Evolutionary conservation across 2,888 invertebrate species (phyloP), one percentile per base, ranked within the genome.

Genomic region (Oithona nana): DNA sequence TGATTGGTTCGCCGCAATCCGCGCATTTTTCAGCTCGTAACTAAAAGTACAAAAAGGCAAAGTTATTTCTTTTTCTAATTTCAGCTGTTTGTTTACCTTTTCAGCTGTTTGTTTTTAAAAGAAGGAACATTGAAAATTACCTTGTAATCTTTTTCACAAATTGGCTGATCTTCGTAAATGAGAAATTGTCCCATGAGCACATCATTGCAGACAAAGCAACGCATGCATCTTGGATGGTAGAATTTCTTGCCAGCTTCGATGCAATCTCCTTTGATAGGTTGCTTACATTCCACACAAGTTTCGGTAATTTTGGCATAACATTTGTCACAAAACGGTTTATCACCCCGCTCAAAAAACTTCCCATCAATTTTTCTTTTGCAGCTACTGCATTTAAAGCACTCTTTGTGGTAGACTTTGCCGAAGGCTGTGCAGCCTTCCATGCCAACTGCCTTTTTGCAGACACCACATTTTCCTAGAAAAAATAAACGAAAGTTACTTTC

Each of bases 81-180:
- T n/a, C n/a, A n/a, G n/a, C n/a, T n/a, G n/a, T n/a, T n/a, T n/a
- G n/a, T n/a, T n/a, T n/a, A n/a, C n/a, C n/a, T n/a, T n/a, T n/a
- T n/a, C n/a, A n/a, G n/a, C n/a, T n/a, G n/a, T n/a, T n/a, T n/a
- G n/a, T n/a, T n/a, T n/a, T n/a, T n/a, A n/a, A n/a, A n/a, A n/a
- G n/a, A n/a, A n/a, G n/a, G n/a, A n/a, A n/a, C n/a, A n/a, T n/a
- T n/a, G n/a, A n/a, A n/a, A n/a, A 29, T 30, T 24, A 59, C 49
- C 49, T 59, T 59, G 49, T 59, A 59, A 50, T 59, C 59, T 50
- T 50, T 59, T 50, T 59, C 59, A 59, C 59, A 59, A 16, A 59
- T 59, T 48, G 59, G 59, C 20, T 59, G 24, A 16, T 50, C 59
- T 28, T 59, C 49, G 26, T 26, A 59, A 24, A 29, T 48, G 59